Evolutionary conservation across 2,888 invertebrate genomes (phyloP).

Genomic region (Sesia apiformis): DNA sequence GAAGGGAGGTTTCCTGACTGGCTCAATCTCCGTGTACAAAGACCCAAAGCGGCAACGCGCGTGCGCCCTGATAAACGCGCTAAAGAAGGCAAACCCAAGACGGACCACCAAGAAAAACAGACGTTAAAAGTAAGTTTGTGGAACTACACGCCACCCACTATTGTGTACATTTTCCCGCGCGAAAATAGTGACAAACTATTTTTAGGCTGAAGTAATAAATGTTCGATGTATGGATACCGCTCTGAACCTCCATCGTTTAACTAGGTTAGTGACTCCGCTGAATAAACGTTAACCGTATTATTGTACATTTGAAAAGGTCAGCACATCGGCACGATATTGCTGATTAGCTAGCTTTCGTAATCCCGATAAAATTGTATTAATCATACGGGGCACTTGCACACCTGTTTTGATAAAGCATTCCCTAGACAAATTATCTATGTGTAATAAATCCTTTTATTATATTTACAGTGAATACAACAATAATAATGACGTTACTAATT

Average conservation of each 20-base stretch:
- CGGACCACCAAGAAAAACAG: constrained; percentile 25
- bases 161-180: constrained; percentile 18
- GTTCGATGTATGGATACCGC: neutral
- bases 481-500: too few species aligned
- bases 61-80: constrained; percentile 51
- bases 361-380: too few species aligned
- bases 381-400: neutral
- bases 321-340: too few species aligned
- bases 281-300: neutral
- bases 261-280: neutral
- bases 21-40: constrained; percentile 57
- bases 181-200: neutral
- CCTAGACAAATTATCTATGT: neutral
- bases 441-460: too few species aligned
- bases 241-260: neutral
- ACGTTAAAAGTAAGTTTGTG: constrained; percentile 52
- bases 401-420: neutral
- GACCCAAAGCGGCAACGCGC: constrained; percentile 48
- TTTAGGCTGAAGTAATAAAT: neutral
- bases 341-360: too few species aligned
- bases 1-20: constrained; percentile 59
- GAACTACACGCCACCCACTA: constrained; percentile 15
- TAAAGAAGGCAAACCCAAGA: constrained; percentile 26
- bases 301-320: neutral
- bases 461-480: too few species aligned